These are phyloP conservation scores for Heliconius cydno DNA, from an alignment of 2,888 invertebrate species.

Conservation along the genomic window DNA sequence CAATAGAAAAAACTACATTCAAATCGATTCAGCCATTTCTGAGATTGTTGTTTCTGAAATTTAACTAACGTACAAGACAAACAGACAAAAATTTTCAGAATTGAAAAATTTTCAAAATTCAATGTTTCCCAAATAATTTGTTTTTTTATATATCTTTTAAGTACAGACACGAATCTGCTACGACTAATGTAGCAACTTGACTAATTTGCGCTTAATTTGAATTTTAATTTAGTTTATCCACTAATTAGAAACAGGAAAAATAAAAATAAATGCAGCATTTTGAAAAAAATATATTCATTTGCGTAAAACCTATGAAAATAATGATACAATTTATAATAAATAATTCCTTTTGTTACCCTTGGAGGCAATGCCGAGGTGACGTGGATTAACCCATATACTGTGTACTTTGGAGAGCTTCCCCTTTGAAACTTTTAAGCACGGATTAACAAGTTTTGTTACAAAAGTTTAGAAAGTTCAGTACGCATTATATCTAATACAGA, in stretches of 20 bases:
- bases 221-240: too few relatives aligned
- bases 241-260: neutral
- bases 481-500: slow-evolving; percentile 8
- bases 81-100: too few relatives aligned
- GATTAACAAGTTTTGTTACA: slow-evolving; percentile 9
- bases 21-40: too few relatives aligned
- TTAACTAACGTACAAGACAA: too few relatives aligned
- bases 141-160: too few relatives aligned
- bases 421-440: slow-evolving; percentile 14
- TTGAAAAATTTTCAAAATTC: too few relatives aligned
- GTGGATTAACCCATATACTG: slow-evolving; percentile 11
- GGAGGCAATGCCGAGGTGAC: neutral
- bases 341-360: neutral
- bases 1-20: too few relatives aligned
- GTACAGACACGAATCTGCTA: too few relatives aligned
- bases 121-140: too few relatives aligned
- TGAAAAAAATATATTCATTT: neutral
- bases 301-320: neutral
- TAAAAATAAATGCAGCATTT: neutral
- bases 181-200: neutral
- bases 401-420: slow-evolving; percentile 7
- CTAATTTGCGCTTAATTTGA: neutral
- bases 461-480: slow-evolving; percentile 14
- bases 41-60: too few relatives aligned
- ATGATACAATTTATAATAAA: neutral